Base-by-base conservation (phyloP, 2,888 invertebrate species). In the Sacculina carcini region DNA sequence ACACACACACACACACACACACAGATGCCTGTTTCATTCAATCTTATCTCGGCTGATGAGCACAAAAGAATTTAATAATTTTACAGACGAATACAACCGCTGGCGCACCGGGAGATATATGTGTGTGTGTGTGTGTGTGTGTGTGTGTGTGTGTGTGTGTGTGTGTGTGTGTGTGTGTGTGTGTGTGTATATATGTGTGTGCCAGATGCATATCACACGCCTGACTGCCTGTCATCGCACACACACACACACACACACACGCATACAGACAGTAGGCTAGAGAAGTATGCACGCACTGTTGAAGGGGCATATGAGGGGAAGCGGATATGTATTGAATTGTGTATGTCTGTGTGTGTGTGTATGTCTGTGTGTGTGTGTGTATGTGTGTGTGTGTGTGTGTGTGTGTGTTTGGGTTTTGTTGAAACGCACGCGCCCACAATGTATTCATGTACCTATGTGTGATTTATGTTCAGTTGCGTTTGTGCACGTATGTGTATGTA, bases 361-460 rank as follows among this genome's bases (percentile, higher is more conserved):
- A 48, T 48, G 32, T 48, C 28, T 48, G 32, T 48, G 32, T 48
- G 16, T 54, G 31, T 53, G n/a, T 31, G 23, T 51, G n/a, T 51
- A 31, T 44, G n/a, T 51, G 32, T 51, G n/a, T 42, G 44, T 51
- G 5, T 28, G 32, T 48, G 26, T 51, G 47, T 47, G 32, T 29
- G n/a, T 29, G 31, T 21, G 31, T 16, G 16, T 46, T n/a, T n/a
- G n/a, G n/a, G n/a, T n/a, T n/a, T n/a, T n/a, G n/a, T n/a, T n/a
- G n/a, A n/a, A n/a, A n/a, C n/a, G n/a, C n/a, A n/a, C n/a, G n/a
- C n/a, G n/a, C n/a, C n/a, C n/a, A n/a, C n/a, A n/a, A n/a, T n/a
- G n/a, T n/a, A n/a, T n/a, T n/a, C n/a, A n/a, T n/a, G n/a, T n/a
- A n/a, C n/a, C n/a, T n/a, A n/a, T n/a, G n/a, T n/a, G n/a, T n/a